Percentiles rank a stretch among this genome's conserved stretches.
Conservation (phyloP, 2,113 vertebrate genomes). For the Cephalopholis sonnerati region DNA sequence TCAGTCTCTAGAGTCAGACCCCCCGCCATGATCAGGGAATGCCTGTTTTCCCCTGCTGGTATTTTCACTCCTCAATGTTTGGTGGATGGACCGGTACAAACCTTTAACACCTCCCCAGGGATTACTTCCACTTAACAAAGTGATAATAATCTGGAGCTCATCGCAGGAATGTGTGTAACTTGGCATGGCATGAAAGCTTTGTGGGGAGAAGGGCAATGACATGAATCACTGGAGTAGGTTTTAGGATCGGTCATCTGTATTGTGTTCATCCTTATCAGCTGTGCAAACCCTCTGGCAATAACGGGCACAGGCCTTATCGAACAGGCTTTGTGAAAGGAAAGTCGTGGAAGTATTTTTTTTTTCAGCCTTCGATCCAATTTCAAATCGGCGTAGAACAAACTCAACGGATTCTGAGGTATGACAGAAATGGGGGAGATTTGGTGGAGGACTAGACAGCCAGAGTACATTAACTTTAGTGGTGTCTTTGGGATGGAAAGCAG, state of each 20-base stretch:
- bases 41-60: slow-evolving; percentile 3
- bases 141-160: slow-evolving; percentile 70
- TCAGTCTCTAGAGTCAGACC: not conserved
- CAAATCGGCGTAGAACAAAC: slow-evolving; percentile 7
- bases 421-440: slow-evolving; percentile 33
- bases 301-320: slow-evolving; percentile 34
- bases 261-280: slow-evolving; percentile 46
- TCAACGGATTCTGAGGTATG: slow-evolving; percentile 24
- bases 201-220: slow-evolving; percentile 56
- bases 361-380: slow-evolving; percentile 21
- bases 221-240: slow-evolving; percentile 60
- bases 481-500: slow-evolving; percentile 66
- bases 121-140: slow-evolving; percentile 69
- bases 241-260: slow-evolving; percentile 64
- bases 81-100: slow-evolving; percentile 29
- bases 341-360: slow-evolving; percentile 18
- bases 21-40: slow-evolving; percentile 1
- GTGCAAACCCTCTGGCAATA: slow-evolving; percentile 34
- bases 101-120: slow-evolving; percentile 50
- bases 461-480: slow-evolving; percentile 56
- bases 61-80: slow-evolving; percentile 38
- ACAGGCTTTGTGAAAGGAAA: slow-evolving; percentile 32
- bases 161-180: slow-evolving; percentile 71
- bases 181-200: slow-evolving; percentile 68
- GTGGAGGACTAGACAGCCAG: slow-evolving; percentile 17